Evolutionary conservation across 1,140 invertebrate genomes (phyloP).

Genomic region (Grapholita molesta): DNA sequence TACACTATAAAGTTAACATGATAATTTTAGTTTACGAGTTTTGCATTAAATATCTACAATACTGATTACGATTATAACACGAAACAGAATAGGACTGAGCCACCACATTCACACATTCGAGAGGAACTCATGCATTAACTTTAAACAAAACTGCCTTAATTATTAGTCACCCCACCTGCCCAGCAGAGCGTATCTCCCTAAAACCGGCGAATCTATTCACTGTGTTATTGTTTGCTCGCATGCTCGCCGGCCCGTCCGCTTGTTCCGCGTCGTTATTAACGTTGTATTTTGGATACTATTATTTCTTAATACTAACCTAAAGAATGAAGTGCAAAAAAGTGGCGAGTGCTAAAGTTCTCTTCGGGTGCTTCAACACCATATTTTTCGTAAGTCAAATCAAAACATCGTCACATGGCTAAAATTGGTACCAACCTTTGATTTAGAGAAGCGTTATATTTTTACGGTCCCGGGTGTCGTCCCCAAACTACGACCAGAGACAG

Average conservation of each 20-base stretch:
- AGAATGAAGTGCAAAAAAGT: conserved; percentile 62
- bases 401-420: background rate
- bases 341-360: conserved; percentile 64
- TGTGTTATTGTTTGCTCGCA: conserved; percentile 50
- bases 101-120: conserved; percentile 29
- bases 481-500: no score
- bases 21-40: background rate
- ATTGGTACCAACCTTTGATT: conserved; percentile 4
- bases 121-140: conserved; percentile 68
- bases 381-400: conserved; percentile 67
- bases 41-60: background rate
- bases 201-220: conserved; percentile 73
- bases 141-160: conserved; percentile 72
- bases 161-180: conserved; percentile 78
- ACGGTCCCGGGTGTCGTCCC: no score
- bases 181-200: conserved; percentile 76
- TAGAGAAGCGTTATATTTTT: background rate
- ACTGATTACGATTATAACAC: background rate
- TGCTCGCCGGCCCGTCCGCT: conserved; percentile 34
- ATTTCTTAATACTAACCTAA: conserved; percentile 20
- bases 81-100: conserved; percentile 7
- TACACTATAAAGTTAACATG: conserved; percentile 8
- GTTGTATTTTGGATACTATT: conserved; percentile 7
- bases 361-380: conserved; percentile 71
- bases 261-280: conserved; percentile 28